Conservation (phyloP, 2,888 invertebrate species). For the Drosophila paramelanica region DNA sequence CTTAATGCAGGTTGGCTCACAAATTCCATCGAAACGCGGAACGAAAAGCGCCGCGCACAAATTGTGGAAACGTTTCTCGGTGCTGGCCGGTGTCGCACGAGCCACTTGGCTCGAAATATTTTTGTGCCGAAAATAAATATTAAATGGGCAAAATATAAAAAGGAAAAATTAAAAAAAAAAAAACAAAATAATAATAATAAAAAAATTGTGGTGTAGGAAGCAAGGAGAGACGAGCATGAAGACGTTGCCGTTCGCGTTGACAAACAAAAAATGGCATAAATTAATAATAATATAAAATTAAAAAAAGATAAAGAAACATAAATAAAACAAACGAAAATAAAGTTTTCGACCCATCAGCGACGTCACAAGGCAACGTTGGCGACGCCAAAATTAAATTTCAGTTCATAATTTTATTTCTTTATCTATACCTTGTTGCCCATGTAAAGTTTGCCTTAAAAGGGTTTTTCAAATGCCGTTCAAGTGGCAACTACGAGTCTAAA, state of each 20-base stretch:
- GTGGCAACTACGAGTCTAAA: too few relatives aligned
- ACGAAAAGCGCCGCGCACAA: slow-evolving; percentile 37
- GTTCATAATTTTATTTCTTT: slow-evolving; percentile 24
- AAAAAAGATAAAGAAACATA: slow-evolving; percentile 16
- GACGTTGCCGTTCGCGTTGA: slow-evolving; percentile 55
- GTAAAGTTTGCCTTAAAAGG: not conserved
- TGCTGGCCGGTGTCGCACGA: slow-evolving; percentile 42
- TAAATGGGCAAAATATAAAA: slow-evolving; percentile 42
- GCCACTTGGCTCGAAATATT: slow-evolving; percentile 64
- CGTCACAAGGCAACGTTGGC: slow-evolving; percentile 45
- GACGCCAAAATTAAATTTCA: slow-evolving; percentile 42
- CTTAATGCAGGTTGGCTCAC: slow-evolving; percentile 33
- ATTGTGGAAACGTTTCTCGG: slow-evolving; percentile 31
- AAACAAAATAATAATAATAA: too few relatives aligned
- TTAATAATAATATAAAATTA: slow-evolving; percentile 63
- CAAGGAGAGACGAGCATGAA: slow-evolving; percentile 27
- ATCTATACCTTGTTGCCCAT: slow-evolving; percentile 22
- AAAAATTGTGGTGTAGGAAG: not conserved
- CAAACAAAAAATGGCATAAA: slow-evolving; percentile 77
- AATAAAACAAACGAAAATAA: slow-evolving; percentile 27
- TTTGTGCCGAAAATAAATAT: slow-evolving; percentile 72
- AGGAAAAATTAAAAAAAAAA: slow-evolving; percentile 14
- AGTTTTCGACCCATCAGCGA: slow-evolving; percentile 41
- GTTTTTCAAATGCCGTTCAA: not conserved
- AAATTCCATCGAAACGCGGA: slow-evolving; percentile 59